These are phyloP conservation scores for Eumeta japonica DNA, from an alignment of 1,140 invertebrate genomes.

Conservation along the genomic window DNA sequence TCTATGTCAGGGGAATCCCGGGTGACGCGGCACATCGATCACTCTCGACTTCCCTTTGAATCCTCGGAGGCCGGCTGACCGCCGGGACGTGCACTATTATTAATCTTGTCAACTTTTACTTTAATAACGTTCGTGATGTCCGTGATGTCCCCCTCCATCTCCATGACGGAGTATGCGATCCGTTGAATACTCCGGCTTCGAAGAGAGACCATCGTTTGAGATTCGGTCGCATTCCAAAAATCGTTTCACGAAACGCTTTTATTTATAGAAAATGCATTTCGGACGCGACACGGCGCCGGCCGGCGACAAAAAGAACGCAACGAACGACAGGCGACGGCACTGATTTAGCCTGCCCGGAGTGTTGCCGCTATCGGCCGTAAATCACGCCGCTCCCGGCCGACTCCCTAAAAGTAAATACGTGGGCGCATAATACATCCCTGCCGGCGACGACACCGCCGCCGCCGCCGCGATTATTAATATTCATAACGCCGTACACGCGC, in stretches of 20 bases:
- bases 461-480: constrained; percentile 37
- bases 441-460: constrained; percentile 27
- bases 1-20: constrained; percentile 24
- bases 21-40: constrained; percentile 24
- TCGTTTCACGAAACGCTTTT: no score
- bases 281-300: no score
- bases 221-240: no score
- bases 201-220: no score
- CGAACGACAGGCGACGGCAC: constrained; percentile 40
- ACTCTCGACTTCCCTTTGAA: constrained; percentile 29
- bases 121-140: no score
- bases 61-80: constrained; percentile 16
- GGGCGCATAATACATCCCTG: constrained; percentile 25
- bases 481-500: constrained; percentile 15
- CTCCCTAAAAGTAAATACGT: constrained; percentile 36
- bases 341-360: constrained; percentile 41
- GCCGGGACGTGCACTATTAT: constrained; percentile 21
- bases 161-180: no score
- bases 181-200: no score
- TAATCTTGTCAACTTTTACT: constrained; percentile 41
- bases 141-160: no score
- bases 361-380: constrained; percentile 30
- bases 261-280: constrained; percentile 23
- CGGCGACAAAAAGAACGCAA: no score
- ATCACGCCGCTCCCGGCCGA: constrained; percentile 44